phyloP scores from a whole-genome alignment of 2,797 vertebrate species.

The Esox masquinongy region DNA sequence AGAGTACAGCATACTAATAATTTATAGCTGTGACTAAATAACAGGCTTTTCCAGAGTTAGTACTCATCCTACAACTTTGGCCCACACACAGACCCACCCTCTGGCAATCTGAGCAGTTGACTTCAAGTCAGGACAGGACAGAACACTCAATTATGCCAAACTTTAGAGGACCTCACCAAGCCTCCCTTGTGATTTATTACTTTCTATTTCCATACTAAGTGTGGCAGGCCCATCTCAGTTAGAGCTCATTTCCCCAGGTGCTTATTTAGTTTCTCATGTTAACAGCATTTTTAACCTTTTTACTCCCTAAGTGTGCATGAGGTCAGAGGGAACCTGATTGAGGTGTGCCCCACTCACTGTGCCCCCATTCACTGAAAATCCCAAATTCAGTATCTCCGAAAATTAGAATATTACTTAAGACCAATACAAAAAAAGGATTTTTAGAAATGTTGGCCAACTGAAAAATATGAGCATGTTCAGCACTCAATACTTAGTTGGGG shows the following conservation, averaged over 20 bases:
- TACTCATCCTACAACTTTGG: slow-evolving; percentile 18
- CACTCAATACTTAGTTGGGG: too few species aligned
- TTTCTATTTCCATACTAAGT: slow-evolving; percentile 63
- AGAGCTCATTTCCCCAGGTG: slow-evolving; percentile 40
- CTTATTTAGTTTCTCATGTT: slow-evolving; percentile 54
- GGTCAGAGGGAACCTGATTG: neutral
- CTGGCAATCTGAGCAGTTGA: slow-evolving; percentile 4
- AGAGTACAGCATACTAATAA: neutral
- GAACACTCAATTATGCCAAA: slow-evolving; percentile 29
- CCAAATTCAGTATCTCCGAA: too few species aligned
- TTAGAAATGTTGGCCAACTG: too few species aligned
- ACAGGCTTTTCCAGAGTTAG: neutral
- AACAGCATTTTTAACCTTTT: slow-evolving; percentile 58
- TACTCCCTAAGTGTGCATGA: slow-evolving; percentile 13
- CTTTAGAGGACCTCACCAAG: slow-evolving; percentile 16
- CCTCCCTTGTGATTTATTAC: slow-evolving; percentile 55
- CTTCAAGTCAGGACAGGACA: slow-evolving; percentile 20
- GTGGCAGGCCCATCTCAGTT: slow-evolving; percentile 30
- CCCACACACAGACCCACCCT: neutral
- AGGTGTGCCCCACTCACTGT: slow-evolving; percentile 7
- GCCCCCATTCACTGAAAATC: too few species aligned
- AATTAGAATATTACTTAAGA: too few species aligned
- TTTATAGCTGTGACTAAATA: neutral
- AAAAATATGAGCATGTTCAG: too few species aligned
- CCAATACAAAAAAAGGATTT: too few species aligned